Percentiles rank a stretch among this genome's conserved stretches.
These are phyloP conservation scores for Colinus virginianus DNA, from an alignment of 2,113 vertebrate species.

Conservation along the genomic window DNA sequence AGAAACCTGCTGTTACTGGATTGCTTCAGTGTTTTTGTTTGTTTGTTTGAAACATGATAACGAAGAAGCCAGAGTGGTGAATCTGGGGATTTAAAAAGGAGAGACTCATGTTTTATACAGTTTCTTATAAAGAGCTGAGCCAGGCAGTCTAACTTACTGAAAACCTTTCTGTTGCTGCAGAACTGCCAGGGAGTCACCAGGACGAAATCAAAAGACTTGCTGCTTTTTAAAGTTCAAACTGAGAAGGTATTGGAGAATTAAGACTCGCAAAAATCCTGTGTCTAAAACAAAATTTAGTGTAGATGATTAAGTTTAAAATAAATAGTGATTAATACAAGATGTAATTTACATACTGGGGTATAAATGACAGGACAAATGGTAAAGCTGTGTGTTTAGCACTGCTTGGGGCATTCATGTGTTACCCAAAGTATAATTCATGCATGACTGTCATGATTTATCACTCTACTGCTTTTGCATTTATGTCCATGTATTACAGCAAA, in stretches of 20 bases:
- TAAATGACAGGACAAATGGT: neutral
- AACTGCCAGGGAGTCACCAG: neutral
- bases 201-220: neutral
- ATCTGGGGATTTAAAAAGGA: neutral
- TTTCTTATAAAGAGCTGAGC: neutral
- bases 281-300: neutral
- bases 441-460: slow-evolving; percentile 5
- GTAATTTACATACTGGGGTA: neutral
- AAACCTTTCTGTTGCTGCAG: neutral
- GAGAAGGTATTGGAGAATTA: neutral
- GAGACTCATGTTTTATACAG: neutral
- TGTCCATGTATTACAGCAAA: neutral
- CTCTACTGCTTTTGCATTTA: neutral
- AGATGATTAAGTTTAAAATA: neutral
- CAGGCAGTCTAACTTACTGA: neutral
- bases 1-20: neutral
- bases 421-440: neutral
- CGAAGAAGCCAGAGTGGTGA: neutral
- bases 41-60: neutral
- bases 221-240: neutral
- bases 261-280: neutral
- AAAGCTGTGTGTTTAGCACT: neutral
- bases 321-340: neutral
- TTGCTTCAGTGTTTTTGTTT: neutral
- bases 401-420: neutral